Evolutionary conservation across 1,140 invertebrate species (phyloP).

Genomic region (Paraescarpia echinospica): DNA sequence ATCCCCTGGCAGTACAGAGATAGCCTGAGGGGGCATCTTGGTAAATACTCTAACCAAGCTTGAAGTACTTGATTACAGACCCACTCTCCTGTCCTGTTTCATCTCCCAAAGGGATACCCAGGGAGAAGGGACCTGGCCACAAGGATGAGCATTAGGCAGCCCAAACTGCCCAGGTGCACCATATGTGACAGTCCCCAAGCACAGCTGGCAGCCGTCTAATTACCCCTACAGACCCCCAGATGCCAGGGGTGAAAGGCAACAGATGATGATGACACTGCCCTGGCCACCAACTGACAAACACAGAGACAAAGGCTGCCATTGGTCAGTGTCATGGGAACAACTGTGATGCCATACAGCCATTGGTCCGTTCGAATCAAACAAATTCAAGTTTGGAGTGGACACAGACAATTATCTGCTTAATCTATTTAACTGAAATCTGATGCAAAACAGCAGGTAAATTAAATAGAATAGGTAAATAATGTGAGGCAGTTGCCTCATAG

Average conservation of each 20-base stretch:
- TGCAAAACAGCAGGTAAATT: conserved; percentile 5
- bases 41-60: background rate
- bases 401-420: background rate
- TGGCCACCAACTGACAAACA: conserved; percentile 18
- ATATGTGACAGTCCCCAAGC: conserved; percentile 3
- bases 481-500: background rate
- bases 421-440: background rate
- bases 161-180: background rate
- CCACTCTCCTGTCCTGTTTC: background rate
- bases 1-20: background rate
- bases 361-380: conserved; percentile 2
- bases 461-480: conserved; percentile 7
- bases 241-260: background rate
- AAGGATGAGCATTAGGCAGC: background rate
- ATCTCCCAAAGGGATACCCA: background rate
- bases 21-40: background rate
- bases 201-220: background rate
- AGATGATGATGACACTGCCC: conserved; percentile 3
- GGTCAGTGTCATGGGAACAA: conserved; percentile 15
- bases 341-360: conserved; percentile 1
- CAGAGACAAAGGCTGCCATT: conserved; percentile 14
- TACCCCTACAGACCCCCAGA: background rate
- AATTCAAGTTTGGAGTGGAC: background rate
- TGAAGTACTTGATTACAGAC: background rate
- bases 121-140: background rate